Evolutionary conservation across 1,140 invertebrate genomes (phyloP).

Genomic region (Drosophila biarmipes): DNA sequence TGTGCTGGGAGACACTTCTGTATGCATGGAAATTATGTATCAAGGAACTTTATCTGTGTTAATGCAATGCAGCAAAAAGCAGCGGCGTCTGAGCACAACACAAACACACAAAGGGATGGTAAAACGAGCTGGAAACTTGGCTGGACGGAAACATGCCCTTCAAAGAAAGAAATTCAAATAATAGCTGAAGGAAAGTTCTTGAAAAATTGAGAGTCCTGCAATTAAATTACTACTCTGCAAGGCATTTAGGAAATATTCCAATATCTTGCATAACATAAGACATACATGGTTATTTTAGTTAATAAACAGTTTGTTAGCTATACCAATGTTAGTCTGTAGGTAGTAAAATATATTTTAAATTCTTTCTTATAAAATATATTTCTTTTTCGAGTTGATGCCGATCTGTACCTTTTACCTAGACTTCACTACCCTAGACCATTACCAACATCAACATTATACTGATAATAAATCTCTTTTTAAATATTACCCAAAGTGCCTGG

Average conservation of each 20-base stretch:
- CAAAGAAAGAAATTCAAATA: neutral
- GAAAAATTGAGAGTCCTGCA: neutral
- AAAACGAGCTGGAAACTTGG: neutral
- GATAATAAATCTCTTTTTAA: neutral
- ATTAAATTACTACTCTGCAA: neutral
- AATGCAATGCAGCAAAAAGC: slow-evolving; percentile 80
- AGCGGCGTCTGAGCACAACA: slow-evolving; percentile 45
- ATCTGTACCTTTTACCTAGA: too few relatives aligned
- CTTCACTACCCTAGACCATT: neutral
- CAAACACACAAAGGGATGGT: slow-evolving; percentile 34
- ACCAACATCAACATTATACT: neutral
- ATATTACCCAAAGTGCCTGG: neutral
- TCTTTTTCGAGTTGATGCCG: too few relatives aligned
- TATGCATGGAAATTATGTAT: slow-evolving; percentile 81
- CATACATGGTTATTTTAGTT: too few relatives aligned
- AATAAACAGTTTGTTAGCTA: too few relatives aligned
- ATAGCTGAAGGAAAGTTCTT: neutral
- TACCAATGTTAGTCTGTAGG: too few relatives aligned
- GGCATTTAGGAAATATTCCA: too few relatives aligned
- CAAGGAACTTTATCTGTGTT: slow-evolving; percentile 83
- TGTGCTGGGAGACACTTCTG: slow-evolving; percentile 67
- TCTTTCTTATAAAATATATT: too few relatives aligned
- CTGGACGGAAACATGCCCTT: slow-evolving; percentile 1
- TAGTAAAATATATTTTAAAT: too few relatives aligned
- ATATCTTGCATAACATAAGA: too few relatives aligned